Base-by-base conservation (phyloP, 1,140 invertebrate species). In the Metopolophium dirhodum region DNA sequence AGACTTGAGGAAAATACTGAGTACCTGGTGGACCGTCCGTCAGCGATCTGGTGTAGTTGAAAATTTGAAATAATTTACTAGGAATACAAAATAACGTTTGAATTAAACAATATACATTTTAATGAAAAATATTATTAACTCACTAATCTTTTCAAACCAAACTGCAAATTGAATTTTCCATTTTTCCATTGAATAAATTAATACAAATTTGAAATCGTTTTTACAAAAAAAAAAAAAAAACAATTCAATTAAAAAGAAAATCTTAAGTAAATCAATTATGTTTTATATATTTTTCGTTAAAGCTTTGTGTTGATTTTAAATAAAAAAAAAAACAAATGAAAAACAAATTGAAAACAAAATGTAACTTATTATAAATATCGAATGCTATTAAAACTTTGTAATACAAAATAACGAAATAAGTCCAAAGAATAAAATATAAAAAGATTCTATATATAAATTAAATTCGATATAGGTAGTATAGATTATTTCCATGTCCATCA, bases 211-310 rank as follows among this genome's bases (percentile, higher is more conserved):
- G 61, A 77, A 77, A 77, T 9, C n/a, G 30, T n/a, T 77, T 77
- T 77, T 77, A 35, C 14, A 6, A 77, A 77, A 77, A 77, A n/a
- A 68, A 68, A 68, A 30, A n/a, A 77, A 57, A 54, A 54, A 22
- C 61, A 68, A n/a, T 77, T 77, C 61, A 77, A 77, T 77, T 77
- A 77, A 77, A 77, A 77, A 77, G 61, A 77, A 77, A 77, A n/a
- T 77, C 61, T n/a, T n/a, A 77, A 77, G 61, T 77, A 77, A 77
- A 77, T 77, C 30, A 77, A 77, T 77, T n/a, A 77, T 77, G 30
- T 77, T n/a, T 77, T n/a, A n/a, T 61, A 61, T 35, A 54, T 54
- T 54, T 54, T 54, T 77, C 7, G 30, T n/a, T 77, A 77, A 77
- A 77, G 30, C 30, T 77, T 77, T 77, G 14, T 77, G 61, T 77